phyloP scores from a whole-genome alignment of 2,113 vertebrate genomes.

The Capreolus pygargus region DNA sequence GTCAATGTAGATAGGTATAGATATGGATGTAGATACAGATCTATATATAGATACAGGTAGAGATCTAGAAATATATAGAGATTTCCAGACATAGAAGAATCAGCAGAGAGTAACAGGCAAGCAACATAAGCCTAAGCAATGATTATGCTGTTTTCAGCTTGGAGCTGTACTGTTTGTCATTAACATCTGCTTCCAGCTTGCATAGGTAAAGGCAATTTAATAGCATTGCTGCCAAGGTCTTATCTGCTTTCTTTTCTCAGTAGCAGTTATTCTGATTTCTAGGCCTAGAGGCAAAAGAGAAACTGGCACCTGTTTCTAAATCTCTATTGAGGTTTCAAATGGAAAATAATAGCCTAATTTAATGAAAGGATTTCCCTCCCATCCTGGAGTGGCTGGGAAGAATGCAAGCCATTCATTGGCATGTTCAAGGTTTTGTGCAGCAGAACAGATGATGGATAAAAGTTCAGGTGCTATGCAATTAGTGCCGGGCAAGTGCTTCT shows the following conservation, averaged over 20 bases:
- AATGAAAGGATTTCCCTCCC: constrained; percentile 30
- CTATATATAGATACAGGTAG: background rate
- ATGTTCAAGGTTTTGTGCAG: background rate
- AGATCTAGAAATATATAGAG: background rate
- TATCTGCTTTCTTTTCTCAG: background rate
- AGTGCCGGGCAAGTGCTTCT: background rate
- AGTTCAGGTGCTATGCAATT: constrained; percentile 39
- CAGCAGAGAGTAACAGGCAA: constrained; percentile 25
- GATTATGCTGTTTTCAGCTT: constrained; percentile 45
- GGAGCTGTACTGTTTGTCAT: background rate
- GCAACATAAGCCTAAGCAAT: constrained; percentile 25
- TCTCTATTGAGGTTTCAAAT: constrained; percentile 55
- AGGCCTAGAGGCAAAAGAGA: constrained; percentile 11
- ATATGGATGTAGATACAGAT: background rate
- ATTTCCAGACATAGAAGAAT: constrained; percentile 22
- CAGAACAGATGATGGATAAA: constrained; percentile 35
- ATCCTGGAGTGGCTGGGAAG: background rate
- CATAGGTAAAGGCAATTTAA: constrained; percentile 17
- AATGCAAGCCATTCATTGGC: background rate
- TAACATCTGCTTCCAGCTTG: constrained; percentile 56
- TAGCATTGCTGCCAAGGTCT: background rate
- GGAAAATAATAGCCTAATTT: constrained; percentile 58
- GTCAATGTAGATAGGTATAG: background rate
- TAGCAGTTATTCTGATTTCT: background rate
- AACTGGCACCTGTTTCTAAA: constrained; percentile 8